phyloP scores from a whole-genome alignment of 2,888 invertebrate genomes.

The Philaethria dido region DNA sequence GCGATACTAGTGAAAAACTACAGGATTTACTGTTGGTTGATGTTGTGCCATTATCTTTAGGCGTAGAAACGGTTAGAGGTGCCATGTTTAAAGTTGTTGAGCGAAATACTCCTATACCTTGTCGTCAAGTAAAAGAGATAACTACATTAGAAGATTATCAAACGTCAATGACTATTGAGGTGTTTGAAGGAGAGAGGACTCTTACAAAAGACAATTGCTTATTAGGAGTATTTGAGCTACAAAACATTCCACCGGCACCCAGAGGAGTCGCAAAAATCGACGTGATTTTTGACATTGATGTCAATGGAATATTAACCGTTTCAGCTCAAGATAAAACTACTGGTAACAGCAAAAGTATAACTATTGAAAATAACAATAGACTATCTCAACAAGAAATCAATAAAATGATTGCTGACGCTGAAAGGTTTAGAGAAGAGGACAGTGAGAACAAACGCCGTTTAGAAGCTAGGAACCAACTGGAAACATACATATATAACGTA shows the following conservation, averaged over 20 bases:
- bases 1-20: constrained; percentile 53
- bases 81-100: constrained; percentile 69
- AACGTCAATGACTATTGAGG: constrained; percentile 65
- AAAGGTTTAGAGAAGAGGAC: constrained; percentile 59
- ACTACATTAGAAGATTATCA: constrained; percentile 70
- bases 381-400: constrained; percentile 57
- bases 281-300: constrained; percentile 65
- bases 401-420: constrained; percentile 64
- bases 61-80: constrained; percentile 66
- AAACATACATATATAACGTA: constrained; percentile 62
- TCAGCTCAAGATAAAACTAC: constrained; percentile 62
- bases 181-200: constrained; percentile 69
- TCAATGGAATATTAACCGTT: constrained; percentile 64
- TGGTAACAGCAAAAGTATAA: constrained; percentile 56
- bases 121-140: constrained; percentile 61
- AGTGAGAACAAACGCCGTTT: constrained; percentile 58
- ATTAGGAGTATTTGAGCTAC: constrained; percentile 63
- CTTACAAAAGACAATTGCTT: constrained; percentile 67
- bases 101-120: constrained; percentile 66
- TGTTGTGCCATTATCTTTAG: constrained; percentile 67
- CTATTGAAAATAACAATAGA: constrained; percentile 59
- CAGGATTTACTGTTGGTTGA: constrained; percentile 60
- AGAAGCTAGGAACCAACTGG: constrained; percentile 66
- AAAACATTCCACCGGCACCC: constrained; percentile 66
- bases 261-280: constrained; percentile 65